phyloP scores from a whole-genome alignment of 2,113 vertebrate species.

The Cebus imitator region DNA sequence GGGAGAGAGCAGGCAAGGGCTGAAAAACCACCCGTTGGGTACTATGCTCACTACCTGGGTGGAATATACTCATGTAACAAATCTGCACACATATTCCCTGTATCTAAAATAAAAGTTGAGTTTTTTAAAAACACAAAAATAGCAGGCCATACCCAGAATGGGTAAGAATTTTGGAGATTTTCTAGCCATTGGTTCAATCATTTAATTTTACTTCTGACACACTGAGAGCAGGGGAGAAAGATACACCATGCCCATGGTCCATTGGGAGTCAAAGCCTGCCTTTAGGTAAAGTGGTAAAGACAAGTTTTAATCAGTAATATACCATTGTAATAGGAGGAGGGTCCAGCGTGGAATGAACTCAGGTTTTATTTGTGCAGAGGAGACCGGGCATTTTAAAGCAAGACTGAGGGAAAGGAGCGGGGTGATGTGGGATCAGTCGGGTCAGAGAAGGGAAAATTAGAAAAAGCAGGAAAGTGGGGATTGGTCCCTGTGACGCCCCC shows the following conservation, averaged over 20 bases:
- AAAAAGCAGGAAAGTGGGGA: background rate
- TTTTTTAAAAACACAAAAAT: too few species aligned
- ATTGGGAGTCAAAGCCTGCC: background rate
- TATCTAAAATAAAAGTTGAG: too few species aligned
- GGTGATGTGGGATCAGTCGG: fast-evolving
- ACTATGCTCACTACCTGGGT: too few species aligned
- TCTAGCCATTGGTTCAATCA: background rate
- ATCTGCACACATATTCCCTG: too few species aligned
- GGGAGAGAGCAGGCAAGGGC: too few species aligned
- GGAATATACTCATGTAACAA: too few species aligned
- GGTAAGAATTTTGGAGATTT: background rate
- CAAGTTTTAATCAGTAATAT: background rate
- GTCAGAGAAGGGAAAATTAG: background rate
- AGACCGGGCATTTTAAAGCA: background rate
- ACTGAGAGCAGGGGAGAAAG: background rate
- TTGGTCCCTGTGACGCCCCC: background rate
- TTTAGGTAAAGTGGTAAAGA: background rate
- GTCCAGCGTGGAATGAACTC: background rate
- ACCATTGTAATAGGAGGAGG: background rate
- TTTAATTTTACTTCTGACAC: background rate
- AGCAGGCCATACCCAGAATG: background rate
- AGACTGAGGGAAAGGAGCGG: fast-evolving
- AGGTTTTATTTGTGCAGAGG: background rate
- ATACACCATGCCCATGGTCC: background rate
- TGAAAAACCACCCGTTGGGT: too few species aligned